Conservation (phyloP, 1,140 invertebrate genomes). For the Zaprionus inermis region DNA sequence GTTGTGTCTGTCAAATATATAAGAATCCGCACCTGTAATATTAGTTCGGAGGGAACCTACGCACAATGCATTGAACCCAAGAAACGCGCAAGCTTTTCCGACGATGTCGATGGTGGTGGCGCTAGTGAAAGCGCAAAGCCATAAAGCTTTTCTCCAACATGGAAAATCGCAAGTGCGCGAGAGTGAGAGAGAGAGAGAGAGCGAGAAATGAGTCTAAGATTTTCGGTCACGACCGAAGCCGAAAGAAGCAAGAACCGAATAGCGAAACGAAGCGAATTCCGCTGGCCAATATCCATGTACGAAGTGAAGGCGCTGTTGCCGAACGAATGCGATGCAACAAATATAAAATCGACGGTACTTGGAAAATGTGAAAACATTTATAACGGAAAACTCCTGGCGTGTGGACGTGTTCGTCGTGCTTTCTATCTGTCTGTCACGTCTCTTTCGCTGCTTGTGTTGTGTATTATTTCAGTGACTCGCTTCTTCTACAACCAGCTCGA, state of each 20-base stretch:
- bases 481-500: slow-evolving; percentile 28
- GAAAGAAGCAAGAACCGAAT: slow-evolving; percentile 17
- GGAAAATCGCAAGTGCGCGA: slow-evolving; percentile 26
- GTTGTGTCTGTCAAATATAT: neutral
- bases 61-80: slow-evolving; percentile 60
- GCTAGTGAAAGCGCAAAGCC: slow-evolving; percentile 14
- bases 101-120: neutral
- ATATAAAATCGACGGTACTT: slow-evolving; percentile 67
- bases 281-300: slow-evolving; percentile 56
- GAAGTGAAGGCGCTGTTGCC: slow-evolving; percentile 15
- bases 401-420: slow-evolving; percentile 58
- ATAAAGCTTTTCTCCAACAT: slow-evolving; percentile 65
- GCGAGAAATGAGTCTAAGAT: slow-evolving; percentile 9
- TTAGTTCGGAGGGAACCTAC: slow-evolving; percentile 14
- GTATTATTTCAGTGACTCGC: slow-evolving; percentile 46
- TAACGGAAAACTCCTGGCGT: slow-evolving; percentile 70
- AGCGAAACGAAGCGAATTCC: slow-evolving; percentile 37
- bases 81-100: slow-evolving; percentile 18
- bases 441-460: slow-evolving; percentile 72
- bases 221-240: slow-evolving; percentile 12
- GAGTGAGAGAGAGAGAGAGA: neutral
- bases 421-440: slow-evolving; percentile 53
- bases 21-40: slow-evolving; percentile 39
- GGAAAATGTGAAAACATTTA: slow-evolving; percentile 67
- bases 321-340: slow-evolving; percentile 53